These are phyloP conservation scores for Macroramphosus scolopax DNA, from an alignment of 2,797 vertebrate species.

Conservation along the genomic window DNA sequence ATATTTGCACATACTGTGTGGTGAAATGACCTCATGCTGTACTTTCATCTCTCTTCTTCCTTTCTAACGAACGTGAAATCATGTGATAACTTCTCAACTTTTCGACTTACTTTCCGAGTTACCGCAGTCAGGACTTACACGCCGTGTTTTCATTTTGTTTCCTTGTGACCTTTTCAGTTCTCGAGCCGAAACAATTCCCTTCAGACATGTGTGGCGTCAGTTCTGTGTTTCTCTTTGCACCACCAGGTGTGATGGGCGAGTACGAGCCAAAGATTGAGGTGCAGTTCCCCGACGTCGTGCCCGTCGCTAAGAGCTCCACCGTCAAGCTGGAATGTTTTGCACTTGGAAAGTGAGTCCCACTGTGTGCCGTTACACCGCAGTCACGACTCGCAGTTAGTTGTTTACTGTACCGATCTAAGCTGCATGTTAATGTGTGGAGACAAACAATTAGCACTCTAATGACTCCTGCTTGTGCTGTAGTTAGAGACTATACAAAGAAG, in stretches of 20 bases:
- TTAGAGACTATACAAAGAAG: slow-evolving; percentile 4
- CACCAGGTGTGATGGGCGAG: slow-evolving; percentile 95
- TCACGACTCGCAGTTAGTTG: slow-evolving; percentile 14
- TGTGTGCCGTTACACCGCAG: slow-evolving; percentile 25
- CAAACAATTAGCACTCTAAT: slow-evolving; percentile 25
- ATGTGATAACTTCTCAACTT: too few species aligned
- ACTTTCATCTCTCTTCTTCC: too few species aligned
- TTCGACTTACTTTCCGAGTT: slow-evolving; percentile 3
- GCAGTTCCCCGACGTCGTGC: slow-evolving; percentile 89
- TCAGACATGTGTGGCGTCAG: slow-evolving; percentile 10
- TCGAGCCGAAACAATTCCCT: slow-evolving; percentile 21
- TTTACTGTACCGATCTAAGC: slow-evolving; percentile 15
- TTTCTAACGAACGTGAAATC: too few species aligned
- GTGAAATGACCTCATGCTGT: too few species aligned
- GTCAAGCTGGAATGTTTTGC: slow-evolving; percentile 95
- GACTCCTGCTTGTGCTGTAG: slow-evolving; percentile 5
- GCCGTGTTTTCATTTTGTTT: slow-evolving; percentile 28
- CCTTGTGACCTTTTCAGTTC: slow-evolving; percentile 27
- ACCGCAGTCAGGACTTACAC: slow-evolving; percentile 6
- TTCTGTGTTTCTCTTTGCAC: slow-evolving; percentile 30
- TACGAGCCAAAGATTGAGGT: slow-evolving; percentile 98
- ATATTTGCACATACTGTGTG: too few species aligned
- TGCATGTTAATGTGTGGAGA: slow-evolving; percentile 18
- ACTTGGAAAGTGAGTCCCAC: slow-evolving; percentile 89
- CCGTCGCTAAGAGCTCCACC: slow-evolving; percentile 86